Evolutionary conservation across 1,140 invertebrate species (phyloP).

Genomic region (Apis florea): DNA sequence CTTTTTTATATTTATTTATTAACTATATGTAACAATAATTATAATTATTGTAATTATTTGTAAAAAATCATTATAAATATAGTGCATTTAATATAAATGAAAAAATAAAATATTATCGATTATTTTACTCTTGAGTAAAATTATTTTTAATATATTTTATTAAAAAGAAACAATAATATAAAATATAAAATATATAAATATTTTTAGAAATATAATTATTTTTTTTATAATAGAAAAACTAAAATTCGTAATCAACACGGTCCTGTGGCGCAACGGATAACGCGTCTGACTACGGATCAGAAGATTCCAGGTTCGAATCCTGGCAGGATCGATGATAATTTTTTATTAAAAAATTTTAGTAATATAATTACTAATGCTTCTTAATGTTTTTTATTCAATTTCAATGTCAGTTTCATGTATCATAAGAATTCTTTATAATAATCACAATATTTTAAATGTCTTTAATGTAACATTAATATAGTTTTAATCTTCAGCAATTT

Average conservation of each 20-base stretch:
- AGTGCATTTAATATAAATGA: not conserved
- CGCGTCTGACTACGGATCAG: conserved; percentile 95
- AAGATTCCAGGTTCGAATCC: conserved; percentile 96
- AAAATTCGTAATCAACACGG: conserved; percentile 68
- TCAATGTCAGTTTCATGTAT: too few relatives aligned
- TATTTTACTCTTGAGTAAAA: not conserved
- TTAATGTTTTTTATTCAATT: not conserved
- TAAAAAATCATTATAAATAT: not conserved
- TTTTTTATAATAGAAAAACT: not conserved
- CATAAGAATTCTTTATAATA: not conserved
- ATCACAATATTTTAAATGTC: not conserved
- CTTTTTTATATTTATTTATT: not conserved
- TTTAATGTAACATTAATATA: not conserved
- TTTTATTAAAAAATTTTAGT: conserved; percentile 24
- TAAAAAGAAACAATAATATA: too few relatives aligned
- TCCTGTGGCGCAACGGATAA: conserved; percentile 95
- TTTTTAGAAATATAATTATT: too few relatives aligned
- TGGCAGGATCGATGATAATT: conserved; percentile 86
- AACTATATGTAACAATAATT: not conserved
- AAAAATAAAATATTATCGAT: not conserved
- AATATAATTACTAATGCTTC: too few relatives aligned
- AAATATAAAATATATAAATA: too few relatives aligned
- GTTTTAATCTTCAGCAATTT: not conserved
- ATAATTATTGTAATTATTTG: not conserved
- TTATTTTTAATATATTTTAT: too few relatives aligned